A percentile compares a stretch with the other conserved stretches of the same genome.
These are phyloP conservation scores for Ochotona princeps DNA, from an alignment of 2,113 vertebrate species.

Conservation along the genomic window DNA sequence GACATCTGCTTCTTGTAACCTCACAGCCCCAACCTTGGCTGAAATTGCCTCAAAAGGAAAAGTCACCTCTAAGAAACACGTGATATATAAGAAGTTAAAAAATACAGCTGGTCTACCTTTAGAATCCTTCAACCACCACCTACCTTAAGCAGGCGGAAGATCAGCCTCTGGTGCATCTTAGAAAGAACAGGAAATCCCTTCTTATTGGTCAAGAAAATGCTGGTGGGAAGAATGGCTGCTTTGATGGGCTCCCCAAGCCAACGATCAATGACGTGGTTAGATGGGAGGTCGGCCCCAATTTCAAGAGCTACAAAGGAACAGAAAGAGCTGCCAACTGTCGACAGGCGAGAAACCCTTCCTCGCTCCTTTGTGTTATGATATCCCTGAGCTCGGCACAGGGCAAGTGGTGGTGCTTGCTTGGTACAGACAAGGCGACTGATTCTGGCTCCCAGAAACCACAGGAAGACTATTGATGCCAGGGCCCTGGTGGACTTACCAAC, in stretches of 20 bases:
- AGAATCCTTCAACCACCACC: neutral
- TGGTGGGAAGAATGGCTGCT: conserved; percentile 94
- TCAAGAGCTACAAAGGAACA: conserved; percentile 88
- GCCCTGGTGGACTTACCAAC: conserved; percentile 88
- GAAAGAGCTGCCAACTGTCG: neutral
- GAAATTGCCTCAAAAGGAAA: neutral
- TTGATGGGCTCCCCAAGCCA: conserved; percentile 97
- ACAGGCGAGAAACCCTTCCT: neutral
- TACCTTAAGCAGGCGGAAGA: conserved; percentile 95
- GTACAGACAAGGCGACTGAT: neutral
- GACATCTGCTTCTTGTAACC: neutral
- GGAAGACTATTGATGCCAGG: neutral
- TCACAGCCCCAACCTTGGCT: neutral
- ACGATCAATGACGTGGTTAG: conserved; percentile 91
- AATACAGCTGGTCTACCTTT: neutral
- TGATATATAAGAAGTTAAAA: conserved; percentile 8
- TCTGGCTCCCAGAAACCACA: conserved; percentile 11
- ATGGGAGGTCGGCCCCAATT: conserved; percentile 92
- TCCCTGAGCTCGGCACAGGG: neutral
- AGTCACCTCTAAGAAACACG: neutral
- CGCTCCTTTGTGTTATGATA: neutral
- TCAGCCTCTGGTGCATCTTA: conserved; percentile 92
- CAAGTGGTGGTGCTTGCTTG: neutral
- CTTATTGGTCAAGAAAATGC: conserved; percentile 96
- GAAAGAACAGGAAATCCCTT: conserved; percentile 96